Conservation (phyloP, 2,113 vertebrate species). For the Tychaedon coryphoeus region DNA sequence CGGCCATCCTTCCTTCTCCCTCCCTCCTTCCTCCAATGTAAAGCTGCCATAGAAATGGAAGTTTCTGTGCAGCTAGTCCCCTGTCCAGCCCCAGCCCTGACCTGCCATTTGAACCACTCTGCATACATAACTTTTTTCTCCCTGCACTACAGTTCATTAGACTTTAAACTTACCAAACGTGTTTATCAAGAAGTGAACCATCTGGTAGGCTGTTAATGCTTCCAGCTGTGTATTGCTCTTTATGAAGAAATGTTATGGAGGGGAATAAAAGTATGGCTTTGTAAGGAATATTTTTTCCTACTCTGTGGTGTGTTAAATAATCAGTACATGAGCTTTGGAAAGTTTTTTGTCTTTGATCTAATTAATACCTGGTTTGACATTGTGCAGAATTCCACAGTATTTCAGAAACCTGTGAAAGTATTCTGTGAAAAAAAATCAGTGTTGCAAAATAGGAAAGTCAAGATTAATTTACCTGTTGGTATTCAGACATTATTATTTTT, state of each 20-base stretch:
- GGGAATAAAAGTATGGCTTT: constrained; percentile 18
- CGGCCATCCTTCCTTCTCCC: not conserved
- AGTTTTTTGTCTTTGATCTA: constrained; percentile 29
- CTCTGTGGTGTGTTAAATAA: not conserved
- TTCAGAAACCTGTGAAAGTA: constrained; percentile 8
- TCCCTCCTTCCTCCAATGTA: not conserved
- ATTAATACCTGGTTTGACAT: constrained; percentile 1
- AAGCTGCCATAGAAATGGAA: not conserved
- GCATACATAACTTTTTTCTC: constrained; percentile 10
- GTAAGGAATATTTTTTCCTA: constrained; percentile 10
- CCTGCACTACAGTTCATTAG: constrained; percentile 36
- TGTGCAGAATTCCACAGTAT: not conserved
- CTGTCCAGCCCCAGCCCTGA: not conserved
- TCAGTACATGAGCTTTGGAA: not conserved
- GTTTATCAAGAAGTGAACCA: constrained; percentile 33
- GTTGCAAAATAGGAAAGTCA: constrained; percentile 10
- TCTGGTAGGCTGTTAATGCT: constrained; percentile 36
- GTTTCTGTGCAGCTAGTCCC: not conserved
- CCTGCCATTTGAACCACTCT: constrained; percentile 12
- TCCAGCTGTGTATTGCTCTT: constrained; percentile 31
- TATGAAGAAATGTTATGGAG: not conserved
- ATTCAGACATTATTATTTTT: not conserved
- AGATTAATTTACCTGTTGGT: not conserved
- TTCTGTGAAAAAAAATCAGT: constrained; percentile 19
- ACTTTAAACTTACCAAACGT: constrained; percentile 24